Evolutionary conservation across 92 coral and sea anemone species (phyloP), one percentile per base, ranked within the genome.

Genomic region (Epizoanthus rinbou): DNA sequence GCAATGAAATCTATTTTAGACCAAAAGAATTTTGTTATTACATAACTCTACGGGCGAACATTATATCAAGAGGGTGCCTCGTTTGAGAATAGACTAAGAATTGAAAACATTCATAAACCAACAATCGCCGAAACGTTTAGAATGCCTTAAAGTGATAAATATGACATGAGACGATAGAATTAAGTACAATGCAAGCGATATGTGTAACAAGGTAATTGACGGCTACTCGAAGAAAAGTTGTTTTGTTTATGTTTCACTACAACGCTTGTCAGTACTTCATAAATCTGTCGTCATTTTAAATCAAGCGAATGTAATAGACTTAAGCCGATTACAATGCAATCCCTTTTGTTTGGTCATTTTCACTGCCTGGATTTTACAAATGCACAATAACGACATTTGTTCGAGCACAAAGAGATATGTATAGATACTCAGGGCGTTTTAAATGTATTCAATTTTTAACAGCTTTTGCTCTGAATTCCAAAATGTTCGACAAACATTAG

Each of bases 211-310:
- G 50, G 6, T 22, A 2, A 43, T 39, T 47, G 58, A 23, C 18
- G 3, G 18, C 60, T 8, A 7, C 58, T 72, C 24, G 33, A 43
- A 45, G 23, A 18, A 35, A 13, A 73, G 2, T 23, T 47, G 39
- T 10, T 22, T 50, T 22, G 78, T 73, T 50, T 73, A 9, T 31
- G 16, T 73, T 47, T 50, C 60, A 59, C 62, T 73, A 73, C 52
- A 50, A 73, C 3, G 76, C 60, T 13, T 23, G 25, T 16, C 35
- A 50, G n/a, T 18, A 41, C 21, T 70, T 73, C 63, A 14, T 15
- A 15, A 3, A 28, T 43, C 15, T 22, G 21, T 47, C 15, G 59
- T 7, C 37, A 7, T 9, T 70, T 35, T 9, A 70, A 70, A 54
- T 47, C 15, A 43, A 43, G 50, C 9, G 54, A 47, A 47, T 8